phyloP scores from a whole-genome alignment of 2,113 vertebrate genomes.

The Dicaeum eximium region DNA sequence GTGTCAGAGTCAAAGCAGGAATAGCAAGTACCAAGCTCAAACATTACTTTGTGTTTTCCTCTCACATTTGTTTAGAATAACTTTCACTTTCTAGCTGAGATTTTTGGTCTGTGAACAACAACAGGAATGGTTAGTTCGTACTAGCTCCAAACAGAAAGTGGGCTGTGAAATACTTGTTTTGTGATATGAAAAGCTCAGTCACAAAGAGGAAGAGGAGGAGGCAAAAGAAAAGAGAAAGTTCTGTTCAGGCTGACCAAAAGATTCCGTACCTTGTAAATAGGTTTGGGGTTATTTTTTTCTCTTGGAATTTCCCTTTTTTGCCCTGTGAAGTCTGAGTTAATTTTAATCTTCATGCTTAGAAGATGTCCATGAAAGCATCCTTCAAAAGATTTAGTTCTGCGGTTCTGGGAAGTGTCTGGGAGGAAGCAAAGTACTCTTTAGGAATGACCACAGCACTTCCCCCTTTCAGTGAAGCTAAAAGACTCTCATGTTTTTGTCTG shows the following conservation, averaged over 20 bases:
- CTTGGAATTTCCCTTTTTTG: background rate
- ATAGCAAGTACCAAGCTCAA: background rate
- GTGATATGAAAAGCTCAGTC: background rate
- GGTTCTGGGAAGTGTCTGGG: background rate
- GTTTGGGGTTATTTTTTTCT: background rate
- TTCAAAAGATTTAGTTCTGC: background rate
- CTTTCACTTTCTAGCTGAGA: background rate
- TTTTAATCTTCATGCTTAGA: background rate
- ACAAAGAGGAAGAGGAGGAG: fast-evolving
- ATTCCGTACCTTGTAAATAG: background rate
- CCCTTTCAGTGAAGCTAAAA: background rate
- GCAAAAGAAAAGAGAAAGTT: background rate
- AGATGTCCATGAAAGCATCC: background rate
- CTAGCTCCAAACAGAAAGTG: background rate
- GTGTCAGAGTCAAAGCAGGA: background rate
- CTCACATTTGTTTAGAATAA: background rate
- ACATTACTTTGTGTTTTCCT: background rate
- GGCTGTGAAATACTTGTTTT: background rate
- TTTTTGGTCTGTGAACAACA: background rate
- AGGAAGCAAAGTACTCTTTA: background rate
- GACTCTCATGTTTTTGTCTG: background rate
- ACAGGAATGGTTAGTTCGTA: background rate
- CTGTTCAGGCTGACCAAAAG: background rate
- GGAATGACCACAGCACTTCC: background rate
- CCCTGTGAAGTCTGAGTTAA: background rate